Conservation (phyloP, 2,888 invertebrate species). For the Patella pellucida region DNA sequence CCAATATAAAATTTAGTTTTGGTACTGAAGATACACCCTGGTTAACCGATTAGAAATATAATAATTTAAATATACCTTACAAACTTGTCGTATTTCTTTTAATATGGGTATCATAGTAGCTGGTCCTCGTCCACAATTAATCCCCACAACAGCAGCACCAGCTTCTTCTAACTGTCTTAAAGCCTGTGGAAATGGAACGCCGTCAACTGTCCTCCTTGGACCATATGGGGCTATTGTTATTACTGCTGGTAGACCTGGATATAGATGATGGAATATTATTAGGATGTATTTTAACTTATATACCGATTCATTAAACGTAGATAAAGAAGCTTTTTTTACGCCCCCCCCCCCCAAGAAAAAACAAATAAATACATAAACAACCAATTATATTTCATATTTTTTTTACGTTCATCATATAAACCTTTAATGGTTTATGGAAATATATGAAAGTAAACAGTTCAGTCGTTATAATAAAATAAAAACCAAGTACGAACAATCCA, state of each 20-base stretch:
- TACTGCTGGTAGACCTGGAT: conserved; percentile 59
- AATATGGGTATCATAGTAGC: conserved; percentile 56
- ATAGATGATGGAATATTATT: neutral
- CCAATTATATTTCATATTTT: no score
- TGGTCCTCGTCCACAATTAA: conserved; percentile 65
- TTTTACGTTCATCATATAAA: no score
- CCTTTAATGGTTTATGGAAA: no score
- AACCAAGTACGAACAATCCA: no score
- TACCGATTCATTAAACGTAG: no score
- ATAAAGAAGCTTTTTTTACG: no score
- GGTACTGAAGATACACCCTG: no score
- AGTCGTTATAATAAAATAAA: no score
- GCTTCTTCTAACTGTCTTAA: conserved; percentile 53
- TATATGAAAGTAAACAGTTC: no score
- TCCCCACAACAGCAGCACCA: conserved; percentile 64
- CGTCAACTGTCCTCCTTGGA: conserved; percentile 51
- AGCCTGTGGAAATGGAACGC: conserved; percentile 54
- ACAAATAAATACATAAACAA: no score
- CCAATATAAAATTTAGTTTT: no score
- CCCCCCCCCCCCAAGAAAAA: no score
- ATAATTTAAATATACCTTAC: conserved; percentile 44
- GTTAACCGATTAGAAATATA: neutral
- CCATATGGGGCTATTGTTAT: conserved; percentile 50
- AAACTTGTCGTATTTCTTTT: conserved; percentile 49
- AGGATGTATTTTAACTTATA: neutral